Evolutionary conservation across 2,797 vertebrate species (phyloP).

Genomic region (Aulostomus chinensis): DNA sequence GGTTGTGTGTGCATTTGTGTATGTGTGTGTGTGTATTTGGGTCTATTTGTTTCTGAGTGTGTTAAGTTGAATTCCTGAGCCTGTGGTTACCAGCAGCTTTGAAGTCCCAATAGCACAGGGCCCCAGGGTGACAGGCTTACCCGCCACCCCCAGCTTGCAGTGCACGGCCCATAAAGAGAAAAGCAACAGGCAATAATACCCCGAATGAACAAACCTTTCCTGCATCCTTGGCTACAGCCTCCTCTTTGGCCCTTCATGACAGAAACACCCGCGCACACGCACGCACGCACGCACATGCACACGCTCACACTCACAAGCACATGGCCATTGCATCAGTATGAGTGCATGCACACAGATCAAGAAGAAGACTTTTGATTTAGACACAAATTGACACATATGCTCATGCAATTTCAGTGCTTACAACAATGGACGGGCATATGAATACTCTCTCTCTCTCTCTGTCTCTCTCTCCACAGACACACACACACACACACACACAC

Average conservation of each 20-base stretch:
- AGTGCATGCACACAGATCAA: background rate
- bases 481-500: conserved; percentile 3
- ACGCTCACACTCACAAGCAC: too few relatives aligned
- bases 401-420: conserved; percentile 12
- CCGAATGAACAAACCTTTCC: conserved; percentile 71
- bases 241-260: conserved; percentile 19
- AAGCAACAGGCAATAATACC: conserved; percentile 79
- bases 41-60: conserved; percentile 32
- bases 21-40: conserved; percentile 8
- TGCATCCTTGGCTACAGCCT: conserved; percentile 68
- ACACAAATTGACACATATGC: conserved; percentile 8
- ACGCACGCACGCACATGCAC: too few relatives aligned
- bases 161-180: conserved; percentile 75
- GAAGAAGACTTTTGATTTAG: conserved; percentile 1
- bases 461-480: background rate
- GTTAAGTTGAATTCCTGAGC: conserved; percentile 79
- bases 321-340: background rate
- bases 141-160: conserved; percentile 52
- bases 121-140: conserved; percentile 59
- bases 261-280: conserved; percentile 14
- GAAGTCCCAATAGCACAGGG: conserved; percentile 71
- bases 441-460: conserved; percentile 7
- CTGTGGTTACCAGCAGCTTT: conserved; percentile 81
- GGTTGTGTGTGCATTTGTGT: background rate
- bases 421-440: background rate